Base-by-base conservation (phyloP, 2,797 vertebrate species). In the Diplodus puntazzo region DNA sequence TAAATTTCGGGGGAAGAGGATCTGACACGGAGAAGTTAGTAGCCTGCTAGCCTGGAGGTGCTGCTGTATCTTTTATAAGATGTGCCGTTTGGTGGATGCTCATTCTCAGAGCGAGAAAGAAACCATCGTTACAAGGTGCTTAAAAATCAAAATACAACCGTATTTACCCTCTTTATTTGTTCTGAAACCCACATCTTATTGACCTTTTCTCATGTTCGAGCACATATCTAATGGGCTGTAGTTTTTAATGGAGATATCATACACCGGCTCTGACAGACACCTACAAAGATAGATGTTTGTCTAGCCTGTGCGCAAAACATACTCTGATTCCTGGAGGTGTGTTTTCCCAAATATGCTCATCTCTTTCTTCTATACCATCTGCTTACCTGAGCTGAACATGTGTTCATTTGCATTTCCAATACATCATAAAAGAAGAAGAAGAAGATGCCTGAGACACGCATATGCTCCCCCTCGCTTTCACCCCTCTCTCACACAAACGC, bases 381-480 rank as follows among this genome's bases (percentile, higher is more conserved):
- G 87, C 62, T 84, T 58, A 86, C 85, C 83, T 90, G 87, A 79
- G 63, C 58, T 10, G 17, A 85, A 58, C 81, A 85, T 80, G 84
- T 88, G 86, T 73, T 87, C 45, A 89, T 90, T 92, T 89, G 72
- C 84, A 91, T 90, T 86, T 87, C 71, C 75, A 79, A 65, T 75
- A 58, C 66, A 84, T 86, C 66, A 87, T 71, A 77, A 67, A 65
- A 77, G 27, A 30, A 30, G 27, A 59, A 34, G 66, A 65, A 77
- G 34, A 34, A 34, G 34, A 60, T 45, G 11, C 20, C 52, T 53
- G 66, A 73, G 21, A 82, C 65, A 69, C 43, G 55, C 20, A 46
- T 25, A 21, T 17, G 2, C 66, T 30, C n/a, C 21, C 53, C 25
- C 8, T 13, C 43, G 3, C 54, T 43, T 55, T 4, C n/a, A 57